Evolutionary conservation across 1,140 invertebrate species (phyloP), one percentile per base, ranked within the genome.

Genomic region (Drosophila lini): DNA sequence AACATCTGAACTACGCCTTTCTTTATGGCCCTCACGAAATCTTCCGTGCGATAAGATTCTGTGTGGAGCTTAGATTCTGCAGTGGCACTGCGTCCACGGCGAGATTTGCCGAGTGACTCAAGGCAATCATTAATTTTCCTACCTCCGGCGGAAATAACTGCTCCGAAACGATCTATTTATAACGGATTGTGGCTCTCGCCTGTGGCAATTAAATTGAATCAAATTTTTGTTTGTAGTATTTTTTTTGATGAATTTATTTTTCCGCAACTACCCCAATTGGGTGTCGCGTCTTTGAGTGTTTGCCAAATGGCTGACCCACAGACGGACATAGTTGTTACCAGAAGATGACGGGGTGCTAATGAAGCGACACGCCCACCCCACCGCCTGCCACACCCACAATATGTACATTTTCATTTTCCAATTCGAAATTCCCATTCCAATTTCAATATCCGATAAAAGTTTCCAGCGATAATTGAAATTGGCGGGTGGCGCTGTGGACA

Each of bases 221-320:
- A 32, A 67, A 69, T 40, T 53, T 59, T 42, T 57, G 34, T 50
- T 38, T 55, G 52, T 50, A 3, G 45, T 28, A 38, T 16, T 38
- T 36, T 3, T 38, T 36, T 3, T 36, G 15, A 0, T 6, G 44
- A 42, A 41, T 32, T 55, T n/a, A 53, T 69, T 53, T 67, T 73
- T 70, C 53, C 67, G 69, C 65, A 73, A 69, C 67, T 67, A 69
- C 10, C 52, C 15, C 34, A 55, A 55, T 25, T 25, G 19, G 52
- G 52, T 52, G 59, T 61, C 32, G 44, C 52, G 73, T 59, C 84
- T 78, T 88, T 88, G 83, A 88, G 58, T 78, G 52, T 45, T 47
- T 88, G 84, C 83, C 84, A 88, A 63, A 10, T 68, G 56, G 42
- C 67, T 69, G 62, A 64, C 65, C 74, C 55, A 78, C 38, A 78